Percentiles rank a stretch among this genome's conserved stretches.
Conservation (phyloP, 2,113 vertebrate genomes). For the Pantherophis guttatus region DNA sequence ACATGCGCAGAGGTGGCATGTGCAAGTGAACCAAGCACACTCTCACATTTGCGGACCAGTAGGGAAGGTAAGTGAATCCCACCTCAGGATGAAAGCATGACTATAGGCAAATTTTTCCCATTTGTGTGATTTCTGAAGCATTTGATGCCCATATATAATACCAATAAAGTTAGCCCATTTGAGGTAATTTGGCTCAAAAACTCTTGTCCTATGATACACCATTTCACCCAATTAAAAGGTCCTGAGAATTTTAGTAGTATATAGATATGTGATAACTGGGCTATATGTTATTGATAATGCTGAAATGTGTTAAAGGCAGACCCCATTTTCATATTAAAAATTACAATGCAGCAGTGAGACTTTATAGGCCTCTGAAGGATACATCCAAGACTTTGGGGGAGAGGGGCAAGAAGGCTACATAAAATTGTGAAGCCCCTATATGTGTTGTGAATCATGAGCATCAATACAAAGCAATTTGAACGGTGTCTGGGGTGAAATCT, state of each 20-base stretch:
- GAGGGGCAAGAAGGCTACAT: neutral
- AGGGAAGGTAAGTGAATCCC: no score
- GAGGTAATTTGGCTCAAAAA: no score
- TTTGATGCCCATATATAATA: no score
- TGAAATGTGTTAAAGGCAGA: neutral
- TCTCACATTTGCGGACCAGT: no score
- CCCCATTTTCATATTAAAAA: neutral
- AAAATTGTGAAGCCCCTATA: neutral
- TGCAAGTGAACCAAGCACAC: no score
- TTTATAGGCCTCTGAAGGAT: neutral
- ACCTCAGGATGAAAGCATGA: no score
- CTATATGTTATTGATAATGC: neutral
- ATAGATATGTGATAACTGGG: neutral
- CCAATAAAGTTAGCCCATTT: no score
- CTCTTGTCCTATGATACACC: no score
- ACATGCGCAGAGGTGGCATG: no score
- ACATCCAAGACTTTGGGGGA: neutral
- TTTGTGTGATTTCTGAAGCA: no score
- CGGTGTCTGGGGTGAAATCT: neutral
- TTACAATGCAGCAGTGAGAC: neutral
- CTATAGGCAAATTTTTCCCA: no score
- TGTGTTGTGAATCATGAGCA: neutral
- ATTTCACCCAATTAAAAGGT: no score
- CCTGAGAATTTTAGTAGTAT: neutral
- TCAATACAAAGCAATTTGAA: neutral